Evolutionary conservation across 2,888 invertebrate genomes (phyloP).

Genomic region (Sisyra nigra): DNA sequence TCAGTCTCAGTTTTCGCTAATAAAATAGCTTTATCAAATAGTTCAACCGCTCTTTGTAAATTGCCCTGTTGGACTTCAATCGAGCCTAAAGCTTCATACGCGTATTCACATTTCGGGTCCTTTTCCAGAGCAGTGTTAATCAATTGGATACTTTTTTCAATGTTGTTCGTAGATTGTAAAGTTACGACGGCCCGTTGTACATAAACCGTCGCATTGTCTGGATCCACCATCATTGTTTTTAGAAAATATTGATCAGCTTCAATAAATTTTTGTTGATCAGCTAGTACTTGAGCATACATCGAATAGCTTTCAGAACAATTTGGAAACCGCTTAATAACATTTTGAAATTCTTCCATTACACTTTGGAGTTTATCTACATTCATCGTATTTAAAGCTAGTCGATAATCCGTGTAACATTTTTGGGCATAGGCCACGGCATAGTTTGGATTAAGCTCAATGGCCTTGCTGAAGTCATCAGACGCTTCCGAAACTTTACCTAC

Average conservation of each 20-base stretch:
- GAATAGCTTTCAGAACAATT: slow-evolving; percentile 75
- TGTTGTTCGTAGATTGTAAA: slow-evolving; percentile 72
- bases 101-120: slow-evolving; percentile 87
- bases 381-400: slow-evolving; percentile 43
- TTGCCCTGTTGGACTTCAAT: slow-evolving; percentile 89
- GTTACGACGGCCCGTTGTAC: slow-evolving; percentile 76
- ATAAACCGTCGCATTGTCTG: slow-evolving; percentile 67
- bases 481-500: slow-evolving; percentile 71
- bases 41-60: slow-evolving; percentile 60
- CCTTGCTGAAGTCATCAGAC: slow-evolving; percentile 64
- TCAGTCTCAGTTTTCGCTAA: slow-evolving; percentile 76
- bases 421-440: slow-evolving; percentile 80
- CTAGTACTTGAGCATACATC: slow-evolving; percentile 78
- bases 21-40: slow-evolving; percentile 78
- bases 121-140: slow-evolving; percentile 71
- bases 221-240: slow-evolving; percentile 66
- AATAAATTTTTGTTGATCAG: slow-evolving; percentile 68
- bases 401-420: slow-evolving; percentile 79
- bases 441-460: slow-evolving; percentile 64
- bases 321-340: slow-evolving; percentile 63
- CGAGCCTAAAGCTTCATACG: slow-evolving; percentile 87
- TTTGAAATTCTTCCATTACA: slow-evolving; percentile 57
- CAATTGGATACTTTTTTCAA: slow-evolving; percentile 58
- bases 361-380: slow-evolving; percentile 43
- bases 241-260: slow-evolving; percentile 71